phyloP scores from a whole-genome alignment of 1,140 invertebrate species.

The Hyposmocoma kahamanoa region DNA sequence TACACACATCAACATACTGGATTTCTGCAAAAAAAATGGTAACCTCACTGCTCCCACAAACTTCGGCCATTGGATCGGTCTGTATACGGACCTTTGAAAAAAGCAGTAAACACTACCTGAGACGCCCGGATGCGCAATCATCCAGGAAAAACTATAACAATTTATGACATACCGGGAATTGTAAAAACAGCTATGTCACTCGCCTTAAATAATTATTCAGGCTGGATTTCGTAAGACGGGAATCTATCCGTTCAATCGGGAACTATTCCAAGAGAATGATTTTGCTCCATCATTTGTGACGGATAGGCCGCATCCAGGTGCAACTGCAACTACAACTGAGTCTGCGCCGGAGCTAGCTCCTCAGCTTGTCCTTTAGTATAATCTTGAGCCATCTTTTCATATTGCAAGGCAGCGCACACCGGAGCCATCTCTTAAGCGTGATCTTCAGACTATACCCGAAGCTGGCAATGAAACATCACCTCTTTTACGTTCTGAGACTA shows the following conservation, averaged over 20 bases:
- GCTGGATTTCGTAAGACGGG: constrained; percentile 56
- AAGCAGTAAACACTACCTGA: constrained; percentile 36
- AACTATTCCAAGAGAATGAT: constrained; percentile 47
- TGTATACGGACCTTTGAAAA: constrained; percentile 52
- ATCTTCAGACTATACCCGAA: no score
- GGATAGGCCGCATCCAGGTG: constrained; percentile 40
- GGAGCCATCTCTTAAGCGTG: no score
- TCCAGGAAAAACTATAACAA: constrained; percentile 64
- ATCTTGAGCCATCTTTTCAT: no score
- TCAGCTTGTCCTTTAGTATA: no score
- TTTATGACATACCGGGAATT: constrained; percentile 66
- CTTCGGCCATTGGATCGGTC: constrained; percentile 57
- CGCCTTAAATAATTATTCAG: constrained; percentile 52
- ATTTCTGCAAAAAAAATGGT: no score
- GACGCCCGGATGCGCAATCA: constrained; percentile 64
- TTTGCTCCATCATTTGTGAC: constrained; percentile 40
- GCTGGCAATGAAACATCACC: no score
- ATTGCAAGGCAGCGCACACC: no score
- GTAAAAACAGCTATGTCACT: constrained; percentile 42
- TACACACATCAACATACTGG: constrained; percentile 22
- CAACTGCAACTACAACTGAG: no score
- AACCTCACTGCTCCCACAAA: constrained; percentile 37
- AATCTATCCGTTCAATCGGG: no score
- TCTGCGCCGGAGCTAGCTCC: no score
- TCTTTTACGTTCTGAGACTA: no score